phyloP scores from a whole-genome alignment of 2,888 invertebrate genomes.

The Athetis lepigone region DNA sequence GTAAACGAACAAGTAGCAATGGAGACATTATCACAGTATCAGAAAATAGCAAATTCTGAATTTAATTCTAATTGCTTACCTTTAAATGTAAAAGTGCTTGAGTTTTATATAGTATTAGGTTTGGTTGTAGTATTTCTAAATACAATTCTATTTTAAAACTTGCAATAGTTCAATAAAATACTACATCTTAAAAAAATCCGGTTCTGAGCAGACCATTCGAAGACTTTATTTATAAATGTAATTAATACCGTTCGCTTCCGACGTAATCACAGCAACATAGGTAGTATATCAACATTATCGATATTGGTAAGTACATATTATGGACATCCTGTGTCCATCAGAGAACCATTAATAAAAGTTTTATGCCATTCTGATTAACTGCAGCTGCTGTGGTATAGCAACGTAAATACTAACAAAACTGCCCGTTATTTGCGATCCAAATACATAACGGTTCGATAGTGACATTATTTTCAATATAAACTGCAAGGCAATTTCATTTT shows the following conservation, averaged over 20 bases:
- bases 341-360: slow-evolving; percentile 38
- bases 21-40: slow-evolving; percentile 6
- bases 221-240: slow-evolving; percentile 29
- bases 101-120: not conserved
- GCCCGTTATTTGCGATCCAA: slow-evolving; percentile 33
- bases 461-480: slow-evolving; percentile 35
- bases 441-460: slow-evolving; percentile 25
- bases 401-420: slow-evolving; percentile 36
- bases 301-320: slow-evolving; percentile 11
- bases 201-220: not conserved
- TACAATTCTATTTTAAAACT: not conserved
- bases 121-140: not conserved
- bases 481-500: slow-evolving; percentile 11
- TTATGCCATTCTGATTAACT: slow-evolving; percentile 33
- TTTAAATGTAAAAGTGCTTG: not conserved
- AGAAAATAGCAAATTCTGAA: slow-evolving; percentile 10
- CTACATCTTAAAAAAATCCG: slow-evolving; percentile 14
- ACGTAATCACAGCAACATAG: slow-evolving; percentile 36
- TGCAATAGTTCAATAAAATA: slow-evolving; percentile 4
- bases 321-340: slow-evolving; percentile 40
- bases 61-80: not conserved
- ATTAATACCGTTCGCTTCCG: slow-evolving; percentile 34
- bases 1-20: slow-evolving; percentile 22
- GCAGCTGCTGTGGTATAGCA: slow-evolving; percentile 21
- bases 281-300: slow-evolving; percentile 45